Conservation (phyloP, 2,888 invertebrate genomes). For the Macrosiphum euphorbiae region DNA sequence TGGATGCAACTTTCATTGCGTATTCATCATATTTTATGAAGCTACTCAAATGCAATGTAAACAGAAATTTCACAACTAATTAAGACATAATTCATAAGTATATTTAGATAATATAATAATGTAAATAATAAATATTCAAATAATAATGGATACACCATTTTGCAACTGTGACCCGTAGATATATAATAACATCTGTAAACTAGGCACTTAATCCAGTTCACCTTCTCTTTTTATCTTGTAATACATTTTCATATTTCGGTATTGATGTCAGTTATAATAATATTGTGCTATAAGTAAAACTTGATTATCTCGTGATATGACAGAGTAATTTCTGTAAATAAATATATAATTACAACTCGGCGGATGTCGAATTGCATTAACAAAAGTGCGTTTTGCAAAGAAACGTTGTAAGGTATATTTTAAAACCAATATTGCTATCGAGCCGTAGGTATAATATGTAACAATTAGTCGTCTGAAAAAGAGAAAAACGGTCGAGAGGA, state of each 20-base stretch:
- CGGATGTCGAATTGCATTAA: background rate
- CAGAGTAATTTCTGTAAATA: background rate
- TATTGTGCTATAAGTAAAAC: background rate
- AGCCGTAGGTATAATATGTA: background rate
- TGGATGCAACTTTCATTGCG: background rate
- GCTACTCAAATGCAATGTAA: background rate
- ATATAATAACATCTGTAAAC: background rate
- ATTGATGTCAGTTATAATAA: background rate
- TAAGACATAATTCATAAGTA: background rate
- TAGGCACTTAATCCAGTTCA: background rate
- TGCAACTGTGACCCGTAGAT: background rate
- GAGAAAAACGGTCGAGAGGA: background rate
- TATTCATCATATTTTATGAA: background rate
- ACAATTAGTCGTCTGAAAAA: background rate
- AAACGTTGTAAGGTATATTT: background rate
- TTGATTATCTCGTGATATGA: background rate
- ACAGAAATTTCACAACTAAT: background rate
- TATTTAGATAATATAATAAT: background rate
- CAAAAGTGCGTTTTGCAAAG: background rate
- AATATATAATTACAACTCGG: background rate
- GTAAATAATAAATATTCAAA: no score
- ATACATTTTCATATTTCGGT: background rate
- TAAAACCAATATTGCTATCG: background rate
- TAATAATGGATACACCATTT: background rate
- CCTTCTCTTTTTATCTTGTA: background rate